These are phyloP conservation scores for Butastur rufipennis DNA, from an alignment of 2,113 vertebrate species.

Conservation along the genomic window DNA sequence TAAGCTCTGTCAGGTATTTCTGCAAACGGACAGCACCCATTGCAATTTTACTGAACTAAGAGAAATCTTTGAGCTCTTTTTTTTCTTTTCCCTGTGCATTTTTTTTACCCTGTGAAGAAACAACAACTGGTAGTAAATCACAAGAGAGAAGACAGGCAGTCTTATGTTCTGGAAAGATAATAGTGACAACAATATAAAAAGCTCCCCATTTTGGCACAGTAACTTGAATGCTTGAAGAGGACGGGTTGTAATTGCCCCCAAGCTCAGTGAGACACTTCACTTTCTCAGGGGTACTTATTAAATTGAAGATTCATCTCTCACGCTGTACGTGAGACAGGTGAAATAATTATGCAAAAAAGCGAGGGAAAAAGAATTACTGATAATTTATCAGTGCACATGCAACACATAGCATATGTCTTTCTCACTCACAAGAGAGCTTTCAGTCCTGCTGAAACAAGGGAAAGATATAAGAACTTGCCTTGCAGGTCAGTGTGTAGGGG, in stretches of 20 bases:
- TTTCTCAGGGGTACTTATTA: background rate
- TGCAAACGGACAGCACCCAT: background rate
- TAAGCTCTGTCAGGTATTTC: slow-evolving; percentile 33
- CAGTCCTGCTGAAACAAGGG: background rate
- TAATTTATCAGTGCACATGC: background rate
- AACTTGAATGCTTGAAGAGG: background rate
- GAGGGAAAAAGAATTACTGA: background rate
- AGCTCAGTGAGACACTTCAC: background rate
- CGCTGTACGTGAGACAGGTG: background rate
- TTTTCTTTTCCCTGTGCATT: background rate
- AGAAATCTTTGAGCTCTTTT: background rate
- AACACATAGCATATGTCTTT: background rate
- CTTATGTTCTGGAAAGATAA: background rate
- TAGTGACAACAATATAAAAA: background rate
- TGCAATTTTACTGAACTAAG: slow-evolving; percentile 27
- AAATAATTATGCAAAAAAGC: background rate
- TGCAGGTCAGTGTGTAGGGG: background rate
- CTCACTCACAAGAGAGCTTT: background rate
- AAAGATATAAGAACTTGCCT: background rate
- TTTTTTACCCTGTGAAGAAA: background rate
- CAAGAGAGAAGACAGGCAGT: background rate
- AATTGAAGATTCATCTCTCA: background rate
- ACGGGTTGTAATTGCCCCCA: background rate
- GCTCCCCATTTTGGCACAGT: background rate
- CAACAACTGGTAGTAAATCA: background rate